A percentile compares a stretch with the other conserved stretches of the same genome.
Evolutionary conservation across 2,888 invertebrate species (phyloP).

Genomic region (Lepetodrilus schrolli): DNA sequence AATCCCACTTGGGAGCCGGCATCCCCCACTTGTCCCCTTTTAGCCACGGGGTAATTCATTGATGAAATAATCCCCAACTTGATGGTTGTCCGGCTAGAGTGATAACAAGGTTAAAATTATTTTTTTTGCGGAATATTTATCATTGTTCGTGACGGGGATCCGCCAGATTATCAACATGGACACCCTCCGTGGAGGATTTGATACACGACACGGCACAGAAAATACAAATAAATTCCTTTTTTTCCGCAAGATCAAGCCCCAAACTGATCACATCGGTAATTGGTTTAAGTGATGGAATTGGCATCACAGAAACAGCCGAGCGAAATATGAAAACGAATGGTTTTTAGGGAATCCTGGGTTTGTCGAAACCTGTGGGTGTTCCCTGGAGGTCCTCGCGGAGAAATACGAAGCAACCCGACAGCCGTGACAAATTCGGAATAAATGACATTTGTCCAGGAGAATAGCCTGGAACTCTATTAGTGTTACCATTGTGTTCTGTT

Average conservation of each 20-base stretch:
- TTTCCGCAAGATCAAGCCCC: constrained; percentile 5
- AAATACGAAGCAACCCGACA: not conserved
- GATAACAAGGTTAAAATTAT: constrained; percentile 28
- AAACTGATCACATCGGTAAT: constrained; percentile 3
- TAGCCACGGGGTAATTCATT: not conserved
- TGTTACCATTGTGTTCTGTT: constrained; percentile 3
- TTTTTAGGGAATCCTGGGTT: not conserved
- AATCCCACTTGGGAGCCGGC: not conserved
- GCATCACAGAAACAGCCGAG: constrained; percentile 2
- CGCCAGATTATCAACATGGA: not conserved
- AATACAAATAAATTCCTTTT: constrained; percentile 16
- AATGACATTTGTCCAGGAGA: constrained; percentile 20
- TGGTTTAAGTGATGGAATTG: constrained; percentile 24
- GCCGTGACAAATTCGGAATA: constrained; percentile 1
- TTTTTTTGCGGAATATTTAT: constrained; percentile 25
- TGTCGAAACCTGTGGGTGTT: not conserved
- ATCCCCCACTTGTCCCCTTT: not conserved
- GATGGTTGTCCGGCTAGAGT: not conserved
- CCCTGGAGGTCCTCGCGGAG: not conserved
- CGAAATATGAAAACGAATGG: constrained; percentile 17
- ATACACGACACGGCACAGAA: not conserved
- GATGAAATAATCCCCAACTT: not conserved
- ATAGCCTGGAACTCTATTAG: constrained; percentile 4
- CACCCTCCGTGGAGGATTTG: not conserved
- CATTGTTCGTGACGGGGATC: constrained; percentile 12